Conservation (phyloP, 2,797 vertebrate species). For the Cynopterus sphinx region DNA sequence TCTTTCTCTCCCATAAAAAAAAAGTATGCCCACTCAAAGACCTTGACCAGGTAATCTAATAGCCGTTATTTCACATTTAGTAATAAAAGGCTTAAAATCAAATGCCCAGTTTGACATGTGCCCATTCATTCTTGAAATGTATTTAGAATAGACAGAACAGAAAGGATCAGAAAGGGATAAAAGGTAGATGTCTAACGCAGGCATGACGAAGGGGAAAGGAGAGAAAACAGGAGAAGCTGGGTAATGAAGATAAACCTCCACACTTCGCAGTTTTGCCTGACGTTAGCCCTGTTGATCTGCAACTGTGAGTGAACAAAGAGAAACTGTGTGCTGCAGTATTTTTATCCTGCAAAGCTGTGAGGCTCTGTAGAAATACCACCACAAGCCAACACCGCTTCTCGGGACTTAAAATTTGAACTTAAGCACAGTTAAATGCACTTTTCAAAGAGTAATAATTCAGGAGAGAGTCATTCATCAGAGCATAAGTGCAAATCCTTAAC, state of each 20-base stretch:
- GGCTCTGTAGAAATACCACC: constrained; percentile 41
- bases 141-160: constrained; percentile 21
- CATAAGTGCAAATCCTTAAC: neutral
- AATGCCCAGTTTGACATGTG: constrained; percentile 36
- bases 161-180: constrained; percentile 45
- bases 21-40: neutral
- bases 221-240: constrained; percentile 18
- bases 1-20: neutral
- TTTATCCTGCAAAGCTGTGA: constrained; percentile 55
- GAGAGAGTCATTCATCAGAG: constrained; percentile 6
- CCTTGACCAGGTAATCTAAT: neutral
- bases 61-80: constrained; percentile 5
- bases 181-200: constrained; percentile 21
- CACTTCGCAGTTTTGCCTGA: constrained; percentile 42
- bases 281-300: constrained; percentile 48
- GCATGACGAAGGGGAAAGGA: neutral
- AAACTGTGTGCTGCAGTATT: constrained; percentile 55
- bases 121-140: constrained; percentile 23
- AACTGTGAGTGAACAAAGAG: constrained; percentile 68
- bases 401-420: constrained; percentile 44
- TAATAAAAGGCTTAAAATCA: constrained; percentile 49
- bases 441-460: neutral
- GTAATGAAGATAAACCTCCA: constrained; percentile 44
- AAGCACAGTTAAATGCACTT: constrained; percentile 42
- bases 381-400: constrained; percentile 24